Percentiles rank a stretch among this genome's conserved stretches.
phyloP scores from a whole-genome alignment of 2,888 invertebrate genomes.

The Caradrina kadenii region DNA sequence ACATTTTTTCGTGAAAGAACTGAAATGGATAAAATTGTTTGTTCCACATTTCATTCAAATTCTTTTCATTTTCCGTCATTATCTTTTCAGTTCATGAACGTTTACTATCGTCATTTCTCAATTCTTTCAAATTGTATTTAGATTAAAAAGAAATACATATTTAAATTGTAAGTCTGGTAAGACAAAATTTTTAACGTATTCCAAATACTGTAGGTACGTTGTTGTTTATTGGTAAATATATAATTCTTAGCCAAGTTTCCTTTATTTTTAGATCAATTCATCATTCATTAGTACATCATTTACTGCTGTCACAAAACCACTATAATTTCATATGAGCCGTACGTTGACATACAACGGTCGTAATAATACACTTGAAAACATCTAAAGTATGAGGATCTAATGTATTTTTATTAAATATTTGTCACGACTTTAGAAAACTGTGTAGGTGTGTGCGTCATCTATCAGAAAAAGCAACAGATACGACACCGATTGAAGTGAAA shows the following conservation, averaged over 20 bases:
- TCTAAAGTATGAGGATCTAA: slow-evolving; percentile 19
- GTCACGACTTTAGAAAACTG: slow-evolving; percentile 18
- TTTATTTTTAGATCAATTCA: slow-evolving; percentile 42
- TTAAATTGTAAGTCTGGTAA: neutral
- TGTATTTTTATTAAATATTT: slow-evolving; percentile 23
- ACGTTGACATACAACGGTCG: slow-evolving; percentile 55
- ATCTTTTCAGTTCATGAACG: slow-evolving; percentile 9
- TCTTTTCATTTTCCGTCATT: slow-evolving; percentile 13
- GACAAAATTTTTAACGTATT: neutral
- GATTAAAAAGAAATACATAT: neutral
- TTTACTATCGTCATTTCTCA: neutral
- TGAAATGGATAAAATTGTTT: slow-evolving; percentile 18
- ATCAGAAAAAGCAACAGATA: slow-evolving; percentile 6
- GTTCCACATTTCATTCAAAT: slow-evolving; percentile 17
- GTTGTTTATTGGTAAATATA: slow-evolving; percentile 22
- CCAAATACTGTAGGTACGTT: neutral
- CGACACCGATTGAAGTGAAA: neutral
- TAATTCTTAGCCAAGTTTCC: slow-evolving; percentile 31
- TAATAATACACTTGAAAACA: slow-evolving; percentile 24
- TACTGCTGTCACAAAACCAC: slow-evolving; percentile 41
- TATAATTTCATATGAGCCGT: slow-evolving; percentile 24
- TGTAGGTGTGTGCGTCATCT: slow-evolving; percentile 9
- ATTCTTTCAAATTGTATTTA: neutral
- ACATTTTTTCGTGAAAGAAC: slow-evolving; percentile 31
- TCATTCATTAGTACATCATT: slow-evolving; percentile 43